phyloP scores from a whole-genome alignment of 2,888 invertebrate genomes.

The Deladenus siricidicola region DNA sequence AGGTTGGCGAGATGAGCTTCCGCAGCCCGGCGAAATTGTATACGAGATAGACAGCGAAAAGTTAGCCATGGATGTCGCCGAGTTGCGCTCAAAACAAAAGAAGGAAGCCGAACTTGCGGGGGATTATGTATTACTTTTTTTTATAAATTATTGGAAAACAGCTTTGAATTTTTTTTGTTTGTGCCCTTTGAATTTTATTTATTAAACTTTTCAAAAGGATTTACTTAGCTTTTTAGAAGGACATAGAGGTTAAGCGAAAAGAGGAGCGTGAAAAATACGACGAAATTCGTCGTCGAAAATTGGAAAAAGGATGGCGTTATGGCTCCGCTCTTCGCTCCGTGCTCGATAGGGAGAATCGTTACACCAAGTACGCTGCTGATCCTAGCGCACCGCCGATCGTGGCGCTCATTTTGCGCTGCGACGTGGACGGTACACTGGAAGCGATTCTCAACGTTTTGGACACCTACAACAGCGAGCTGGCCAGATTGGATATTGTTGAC shows the following conservation, averaged over 20 bases:
- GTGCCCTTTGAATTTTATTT: too few relatives aligned
- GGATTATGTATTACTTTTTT: background rate
- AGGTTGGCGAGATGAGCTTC: slow-evolving; percentile 78
- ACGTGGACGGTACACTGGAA: slow-evolving; percentile 91
- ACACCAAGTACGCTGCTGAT: background rate
- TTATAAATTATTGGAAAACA: background rate
- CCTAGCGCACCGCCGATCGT: slow-evolving; percentile 1
- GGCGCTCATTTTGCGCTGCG: slow-evolving; percentile 59
- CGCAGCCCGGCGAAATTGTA: slow-evolving; percentile 77
- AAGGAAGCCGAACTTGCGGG: background rate
- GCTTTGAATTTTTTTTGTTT: too few relatives aligned
- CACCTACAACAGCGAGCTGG: slow-evolving; percentile 64
- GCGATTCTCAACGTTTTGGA: slow-evolving; percentile 83
- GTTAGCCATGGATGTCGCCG: slow-evolving; percentile 65
- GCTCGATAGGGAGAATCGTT: background rate
- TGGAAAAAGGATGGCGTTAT: slow-evolving; percentile 8
- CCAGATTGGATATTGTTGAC: slow-evolving; percentile 74
- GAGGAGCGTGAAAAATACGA: slow-evolving; percentile 44
- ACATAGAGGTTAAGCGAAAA: slow-evolving; percentile 34
- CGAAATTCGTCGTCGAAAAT: slow-evolving; percentile 29
- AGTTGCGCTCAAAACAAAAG: slow-evolving; percentile 58
- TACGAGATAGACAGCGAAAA: slow-evolving; percentile 70
- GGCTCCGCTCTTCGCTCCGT: background rate
- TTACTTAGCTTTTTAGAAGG: slow-evolving; percentile 31
- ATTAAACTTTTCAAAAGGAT: too few relatives aligned